Base-by-base conservation (phyloP, 1,140 invertebrate genomes). In the Bombus ignitus region DNA sequence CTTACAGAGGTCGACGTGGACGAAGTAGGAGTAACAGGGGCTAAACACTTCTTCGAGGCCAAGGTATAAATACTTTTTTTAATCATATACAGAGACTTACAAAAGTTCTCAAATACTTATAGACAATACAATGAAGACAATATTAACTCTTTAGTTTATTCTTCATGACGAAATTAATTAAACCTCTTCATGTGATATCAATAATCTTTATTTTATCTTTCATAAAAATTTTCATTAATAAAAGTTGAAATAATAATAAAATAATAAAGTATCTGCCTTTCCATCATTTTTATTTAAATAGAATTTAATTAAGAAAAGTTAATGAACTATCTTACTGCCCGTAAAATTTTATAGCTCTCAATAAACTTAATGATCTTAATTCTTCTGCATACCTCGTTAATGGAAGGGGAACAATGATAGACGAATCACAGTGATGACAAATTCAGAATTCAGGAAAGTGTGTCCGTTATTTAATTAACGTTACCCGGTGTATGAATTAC, bases 41-140 rank as follows among this genome's bases (percentile, higher is more conserved):
- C 98, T 6, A 98, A 98, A 93, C 97, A 97, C 92, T 98, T 98
- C 95, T 99, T 98, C 92, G 98, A 98, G 96, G 98, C 98, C 6
- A 99, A 98, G 95, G 97, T 97, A 95, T n/a, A 9, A 73, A 22
- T 10, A 6, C 22, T 44, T 22, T 53, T 53, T 53, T 53, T 22
- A 22, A 53, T 53, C 47, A 53, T 53, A 53, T 53, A 22, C 47
- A 53, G 6, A 53, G 47, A 53, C 6, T 22, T 18, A 8, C 18
- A 22, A 53, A 8, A 22, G 18, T 53, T 53, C 18, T 53, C 18
- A 18, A 22, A 22, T 53, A 8, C 1, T 53, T 53, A 18, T 8
- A 22, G 47, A 22, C 47, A 5, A 53, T 22, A 53, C 47, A 22
- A 53, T 2, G 5, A 53, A 53, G 5, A 22, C 18, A 53, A 53